Base-by-base conservation (phyloP, 2,888 invertebrate species). In the Hymenopus coronatus region DNA sequence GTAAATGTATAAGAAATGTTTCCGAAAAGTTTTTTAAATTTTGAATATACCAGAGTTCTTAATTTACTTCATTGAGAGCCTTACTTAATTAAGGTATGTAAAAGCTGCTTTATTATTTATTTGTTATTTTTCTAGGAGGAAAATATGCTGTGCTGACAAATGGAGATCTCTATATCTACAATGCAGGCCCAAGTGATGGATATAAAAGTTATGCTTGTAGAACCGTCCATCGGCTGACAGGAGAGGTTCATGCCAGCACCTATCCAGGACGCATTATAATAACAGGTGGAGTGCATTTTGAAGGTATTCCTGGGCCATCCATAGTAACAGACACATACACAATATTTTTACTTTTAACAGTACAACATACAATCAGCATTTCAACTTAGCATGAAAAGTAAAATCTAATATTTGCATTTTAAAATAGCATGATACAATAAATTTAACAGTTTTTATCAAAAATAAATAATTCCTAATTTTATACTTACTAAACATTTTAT, bases 131-230 rank as follows among this genome's bases (percentile, higher is more conserved):
- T 91, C 40, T 91, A 92, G 93, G 94, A 40, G 96, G 95, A 90
- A 97, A 97, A 93, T 97, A 97, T 93, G 96, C 96, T 91, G 96
- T 97, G 88, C 94, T 98, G 90, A 95, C 96, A 91, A 97, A 96
- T 92, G 98, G 98, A 27, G 97, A 97, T 91, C 94, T 98, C 91
- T 97, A 97, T 94, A 96, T 98, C 93, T 96, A 96, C 93, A 95
- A 96, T 91, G 97, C 97, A 90, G 96, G 96, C 89, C 95, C 96
- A 88, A 95, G 95, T 91, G 98, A 98, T 94, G 96, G 96, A 89
- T 96, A 96, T 93, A 96, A 96, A 92, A 95, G 96, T 91, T 98
- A 97, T 94, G 96, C 96, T 91, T 98, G 98, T 93, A 95, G 97
- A 89, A 97, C 97, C 28, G 95, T 96, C 89, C 97, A 98, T 94